phyloP scores from a whole-genome alignment of 1,140 invertebrate genomes.

The Calycopis cecrops region DNA sequence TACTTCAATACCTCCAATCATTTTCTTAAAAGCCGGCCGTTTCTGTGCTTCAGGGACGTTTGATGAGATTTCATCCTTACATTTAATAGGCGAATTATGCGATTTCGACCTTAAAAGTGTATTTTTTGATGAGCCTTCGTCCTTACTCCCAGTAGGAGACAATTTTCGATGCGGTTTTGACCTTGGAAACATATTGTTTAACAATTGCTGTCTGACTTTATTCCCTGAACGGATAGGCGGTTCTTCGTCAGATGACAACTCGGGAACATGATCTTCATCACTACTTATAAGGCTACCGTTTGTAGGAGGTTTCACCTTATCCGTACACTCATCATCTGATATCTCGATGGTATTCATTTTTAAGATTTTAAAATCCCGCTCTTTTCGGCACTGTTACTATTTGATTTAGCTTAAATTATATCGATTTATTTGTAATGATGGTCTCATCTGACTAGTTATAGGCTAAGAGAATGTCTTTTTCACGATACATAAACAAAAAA shows the following conservation, averaged over 20 bases:
- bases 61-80: not conserved
- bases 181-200: constrained; percentile 5
- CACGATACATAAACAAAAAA: no score
- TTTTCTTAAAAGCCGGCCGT: constrained; percentile 31
- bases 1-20: constrained; percentile 47
- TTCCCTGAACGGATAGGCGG: not conserved
- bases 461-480: no score
- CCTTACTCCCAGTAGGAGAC: not conserved
- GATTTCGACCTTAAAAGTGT: not conserved
- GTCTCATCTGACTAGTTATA: no score
- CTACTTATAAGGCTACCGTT: not conserved
- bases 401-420: no score
- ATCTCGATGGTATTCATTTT: constrained; percentile 1
- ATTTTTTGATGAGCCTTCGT: not conserved
- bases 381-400: not conserved
- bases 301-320: not conserved
- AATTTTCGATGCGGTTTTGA: not conserved
- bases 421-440: no score
- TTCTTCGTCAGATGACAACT: not conserved
- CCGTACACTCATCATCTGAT: not conserved
- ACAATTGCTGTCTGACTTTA: not conserved
- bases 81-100: not conserved
- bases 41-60: not conserved
- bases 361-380: not conserved
- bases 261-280: not conserved